Evolutionary conservation across 2,797 vertebrate genomes (phyloP), one percentile per base, ranked within the genome.

Genomic region (Miichthys miiuy): DNA sequence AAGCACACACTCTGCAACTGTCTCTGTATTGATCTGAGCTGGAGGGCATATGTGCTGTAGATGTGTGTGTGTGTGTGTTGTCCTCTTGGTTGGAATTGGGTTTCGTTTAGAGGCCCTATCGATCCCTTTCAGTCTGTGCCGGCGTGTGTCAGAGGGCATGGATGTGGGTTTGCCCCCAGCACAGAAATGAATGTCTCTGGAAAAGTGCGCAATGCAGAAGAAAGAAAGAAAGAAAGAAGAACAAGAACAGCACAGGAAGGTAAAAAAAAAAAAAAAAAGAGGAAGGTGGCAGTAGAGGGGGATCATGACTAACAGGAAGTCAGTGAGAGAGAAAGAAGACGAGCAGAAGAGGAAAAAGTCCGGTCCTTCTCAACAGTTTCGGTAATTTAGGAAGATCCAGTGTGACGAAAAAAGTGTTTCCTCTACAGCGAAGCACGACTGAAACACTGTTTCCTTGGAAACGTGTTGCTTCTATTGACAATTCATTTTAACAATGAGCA

Each of bases 51-150:
- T 73, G 79, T 78, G 77, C 82, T 48, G 25, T 73, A 47, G 30
- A 46, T 55, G 51, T 65, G 60, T 51, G 52, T 67, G 57, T 64
- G 54, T 60, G 41, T 48, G 77, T 70, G 67, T 27, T 63, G 81
- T 87, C 85, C 82, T 84, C 83, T 60, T 63, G 56, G 82, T 25
- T 60, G 79, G 83, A 85, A 88, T 86, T 79, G 79, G 80, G 88
- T 91, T 91, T 89, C 78, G 30, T 91, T 91, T 89, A 81, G 79
- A 89, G 75, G 70, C 75, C 81, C 64, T 86, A 92, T 91, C n/a
- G 80, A 92, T 89, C 76, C 41, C 48, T 78, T 80, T 68, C 18
- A 70, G 86, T 76, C 76, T 82, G 79, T 48, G 79, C 21, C n/a
- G 65, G n/a, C 7, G 23, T 69, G 42, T 25, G n/a, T 9, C n/a